phyloP scores from a whole-genome alignment of 1,140 invertebrate genomes.

The Drosophila bipectinata region DNA sequence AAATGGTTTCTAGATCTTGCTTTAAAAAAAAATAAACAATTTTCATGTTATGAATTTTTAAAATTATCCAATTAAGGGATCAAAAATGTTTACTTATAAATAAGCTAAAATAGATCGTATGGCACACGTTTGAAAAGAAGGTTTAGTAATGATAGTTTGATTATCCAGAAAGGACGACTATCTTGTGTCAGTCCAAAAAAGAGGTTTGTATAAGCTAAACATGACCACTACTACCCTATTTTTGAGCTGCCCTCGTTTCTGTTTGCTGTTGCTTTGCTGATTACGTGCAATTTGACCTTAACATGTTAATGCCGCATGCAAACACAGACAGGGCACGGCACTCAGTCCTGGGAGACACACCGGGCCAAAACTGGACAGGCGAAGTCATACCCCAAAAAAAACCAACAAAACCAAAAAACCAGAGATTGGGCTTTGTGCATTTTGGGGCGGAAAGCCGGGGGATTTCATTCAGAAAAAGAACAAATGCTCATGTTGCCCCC shows the following conservation, averaged over 20 bases:
- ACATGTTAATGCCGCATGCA: constrained; percentile 64
- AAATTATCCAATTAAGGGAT: background rate
- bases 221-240: background rate
- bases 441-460: constrained; percentile 1
- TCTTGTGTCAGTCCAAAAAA: constrained; percentile 16
- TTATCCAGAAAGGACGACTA: background rate
- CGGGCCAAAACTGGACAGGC: constrained; percentile 17
- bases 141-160: background rate
- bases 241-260: constrained; percentile 3
- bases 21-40: background rate
- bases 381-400: constrained; percentile 23
- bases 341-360: constrained; percentile 21
- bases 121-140: background rate
- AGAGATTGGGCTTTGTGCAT: constrained; percentile 50
- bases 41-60: background rate
- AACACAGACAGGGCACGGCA: constrained; percentile 35
- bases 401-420: constrained; percentile 38
- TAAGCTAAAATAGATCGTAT: background rate
- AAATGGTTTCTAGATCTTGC: background rate
- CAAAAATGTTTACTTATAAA: background rate
- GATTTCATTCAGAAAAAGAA: constrained; percentile 27
- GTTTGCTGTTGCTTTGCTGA: constrained; percentile 38
- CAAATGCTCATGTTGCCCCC: constrained; percentile 33
- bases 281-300: constrained; percentile 64
- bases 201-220: constrained; percentile 9